Evolutionary conservation across 2,888 invertebrate genomes (phyloP).

Genomic region (Drosophila anomalata): DNA sequence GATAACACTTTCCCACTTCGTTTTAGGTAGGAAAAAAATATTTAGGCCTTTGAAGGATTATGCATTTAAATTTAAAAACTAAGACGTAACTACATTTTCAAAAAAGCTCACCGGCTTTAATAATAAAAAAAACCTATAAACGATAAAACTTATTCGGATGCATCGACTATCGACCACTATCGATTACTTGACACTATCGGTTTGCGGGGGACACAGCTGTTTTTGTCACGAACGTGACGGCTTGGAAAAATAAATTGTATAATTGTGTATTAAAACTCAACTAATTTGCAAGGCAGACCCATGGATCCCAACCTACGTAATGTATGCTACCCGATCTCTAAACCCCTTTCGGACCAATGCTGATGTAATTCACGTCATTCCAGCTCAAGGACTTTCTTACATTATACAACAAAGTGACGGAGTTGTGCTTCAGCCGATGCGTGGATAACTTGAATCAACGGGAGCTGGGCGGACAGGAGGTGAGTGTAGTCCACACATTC

Average conservation of each 20-base stretch:
- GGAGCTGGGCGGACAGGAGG: slow-evolving; percentile 75
- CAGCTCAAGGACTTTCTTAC: slow-evolving; percentile 83
- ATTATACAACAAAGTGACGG: slow-evolving; percentile 84
- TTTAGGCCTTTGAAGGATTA: too few species aligned
- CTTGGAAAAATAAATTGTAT: slow-evolving; percentile 24
- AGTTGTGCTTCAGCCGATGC: slow-evolving; percentile 82
- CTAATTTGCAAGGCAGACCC: not conserved
- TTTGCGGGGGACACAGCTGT: slow-evolving; percentile 12
- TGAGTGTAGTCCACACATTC: slow-evolving; percentile 35
- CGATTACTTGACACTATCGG: not conserved
- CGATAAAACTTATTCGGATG: not conserved
- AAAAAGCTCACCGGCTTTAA: not conserved
- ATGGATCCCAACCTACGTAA: slow-evolving; percentile 76
- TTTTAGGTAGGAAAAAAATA: too few species aligned
- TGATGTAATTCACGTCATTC: slow-evolving; percentile 12
- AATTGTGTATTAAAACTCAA: slow-evolving; percentile 18
- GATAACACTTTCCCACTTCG: too few species aligned
- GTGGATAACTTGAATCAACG: slow-evolving; percentile 82
- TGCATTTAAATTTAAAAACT: too few species aligned
- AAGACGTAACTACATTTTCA: not conserved
- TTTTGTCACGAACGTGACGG: slow-evolving; percentile 7
- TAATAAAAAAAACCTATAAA: too few species aligned
- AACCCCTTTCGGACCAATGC: not conserved
- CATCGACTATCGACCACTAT: not conserved
- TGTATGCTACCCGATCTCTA: slow-evolving; percentile 35